phyloP scores from a whole-genome alignment of 92 coral and sea anemone genomes.

The Heliopora coerulea region DNA sequence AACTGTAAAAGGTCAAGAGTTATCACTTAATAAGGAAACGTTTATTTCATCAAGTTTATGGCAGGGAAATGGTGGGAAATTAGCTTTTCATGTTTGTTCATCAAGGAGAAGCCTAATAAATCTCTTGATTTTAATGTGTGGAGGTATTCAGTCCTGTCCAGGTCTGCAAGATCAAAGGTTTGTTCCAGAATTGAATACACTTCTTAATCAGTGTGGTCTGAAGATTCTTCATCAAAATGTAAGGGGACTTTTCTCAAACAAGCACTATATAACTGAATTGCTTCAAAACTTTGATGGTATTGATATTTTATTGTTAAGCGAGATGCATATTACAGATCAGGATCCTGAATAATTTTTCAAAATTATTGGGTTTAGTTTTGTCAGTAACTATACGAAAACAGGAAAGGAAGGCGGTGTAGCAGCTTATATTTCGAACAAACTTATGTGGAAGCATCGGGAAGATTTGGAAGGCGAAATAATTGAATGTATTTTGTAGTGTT shows the following conservation, averaged over 20 bases:
- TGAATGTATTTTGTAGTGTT: no score
- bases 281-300: conserved; percentile 3
- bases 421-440: no score
- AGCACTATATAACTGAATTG: not conserved
- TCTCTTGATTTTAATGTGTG: conserved; percentile 10
- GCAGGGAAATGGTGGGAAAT: conserved; percentile 2
- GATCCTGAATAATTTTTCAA: not conserved
- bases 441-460: no score
- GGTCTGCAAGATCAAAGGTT: not conserved
- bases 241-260: conserved; percentile 11
- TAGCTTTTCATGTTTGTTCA: not conserved
- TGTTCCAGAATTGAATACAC: not conserved
- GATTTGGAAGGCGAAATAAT: no score
- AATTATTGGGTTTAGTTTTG: not conserved
- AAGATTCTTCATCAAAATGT: conserved; percentile 8
- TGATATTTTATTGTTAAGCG: conserved; percentile 11
- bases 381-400: no score
- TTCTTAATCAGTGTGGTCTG: not conserved
- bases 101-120: conserved; percentile 2
- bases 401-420: no score
- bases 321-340: not conserved
- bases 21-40: no score
- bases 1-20: no score
- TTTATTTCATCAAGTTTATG: not conserved
- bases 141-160: conserved; percentile 15